Base-by-base conservation (phyloP, 2,888 invertebrate genomes). In the Tortrix viridana region DNA sequence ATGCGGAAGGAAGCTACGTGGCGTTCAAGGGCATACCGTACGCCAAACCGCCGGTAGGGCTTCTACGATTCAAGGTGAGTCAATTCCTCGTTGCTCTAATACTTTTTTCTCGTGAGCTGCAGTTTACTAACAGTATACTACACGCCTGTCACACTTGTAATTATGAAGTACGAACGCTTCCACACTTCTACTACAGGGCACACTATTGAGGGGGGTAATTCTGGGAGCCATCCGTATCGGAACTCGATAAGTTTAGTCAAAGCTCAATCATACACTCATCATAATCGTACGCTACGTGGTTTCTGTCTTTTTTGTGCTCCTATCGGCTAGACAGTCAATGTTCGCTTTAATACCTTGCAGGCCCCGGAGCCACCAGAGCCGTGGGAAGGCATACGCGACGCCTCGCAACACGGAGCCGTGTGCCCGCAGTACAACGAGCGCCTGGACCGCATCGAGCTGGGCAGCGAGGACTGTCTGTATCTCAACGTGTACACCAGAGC, bases 401-500 rank as follows among this genome's bases (percentile, higher is more conserved):
- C 91, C 0, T 79, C 81, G 1, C 62, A 81, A 32, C 91, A 92
- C 65, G 91, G 92, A 0, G 83, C 88, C 1, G 78, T 90, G 5
- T 92, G 92, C 65, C 92, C 92, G 3, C 92, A 92, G 71, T 90
- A 81, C 79, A 89, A 92, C 72, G 89, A 90, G 70, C 84, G 90
- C 3, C 71, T 88, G 69, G 91, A 93, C 63, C 86, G 93, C 16
- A 85, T 86, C 12, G 91, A 93, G 38, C 78, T 85, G 44, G 94
- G 94, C 59, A 92, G 89, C 70, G 94, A 94, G 74, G 94, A 94
- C 76, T 96, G 96, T 67, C 92, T 96, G 4, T 95, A 94, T 74
- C 84, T 96, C 18, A 96, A 96, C 77, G 94, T 96, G 0, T 96
- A 94, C 79, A 92, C 94, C 6, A 84, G 79, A 67, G 73, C 70